Evolutionary conservation across 2,888 invertebrate species (phyloP).

Genomic region (Tortricodes alternella): DNA sequence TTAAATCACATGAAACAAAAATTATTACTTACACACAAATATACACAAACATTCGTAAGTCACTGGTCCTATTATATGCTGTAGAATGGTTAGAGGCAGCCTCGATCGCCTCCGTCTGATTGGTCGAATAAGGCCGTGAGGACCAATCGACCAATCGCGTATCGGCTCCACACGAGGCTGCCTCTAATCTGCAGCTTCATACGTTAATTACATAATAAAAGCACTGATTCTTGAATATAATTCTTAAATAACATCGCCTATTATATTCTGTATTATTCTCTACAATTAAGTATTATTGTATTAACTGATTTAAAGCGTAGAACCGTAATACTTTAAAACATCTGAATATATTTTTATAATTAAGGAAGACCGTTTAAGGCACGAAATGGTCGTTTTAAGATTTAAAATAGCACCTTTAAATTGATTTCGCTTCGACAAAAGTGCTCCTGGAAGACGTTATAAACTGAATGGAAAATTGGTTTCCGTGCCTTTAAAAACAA

Average conservation of each 20-base stretch:
- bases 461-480: not conserved
- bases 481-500: slow-evolving; percentile 18
- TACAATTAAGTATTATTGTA: slow-evolving; percentile 36
- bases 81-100: not conserved
- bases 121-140: not conserved
- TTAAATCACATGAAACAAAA: slow-evolving; percentile 28
- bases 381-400: slow-evolving; percentile 44
- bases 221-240: slow-evolving; percentile 45
- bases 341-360: slow-evolving; percentile 45
- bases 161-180: not conserved
- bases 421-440: slow-evolving; percentile 7
- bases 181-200: slow-evolving; percentile 16
- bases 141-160: not conserved
- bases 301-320: slow-evolving; percentile 73
- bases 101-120: not conserved
- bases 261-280: slow-evolving; percentile 28
- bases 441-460: slow-evolving; percentile 27
- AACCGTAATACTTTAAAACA: slow-evolving; percentile 75
- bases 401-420: slow-evolving; percentile 59
- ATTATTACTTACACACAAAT: slow-evolving; percentile 23
- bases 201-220: slow-evolving; percentile 53
- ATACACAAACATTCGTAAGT: slow-evolving; percentile 36
- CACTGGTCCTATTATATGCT: slow-evolving; percentile 43
- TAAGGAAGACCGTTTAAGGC: slow-evolving; percentile 72
- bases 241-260: slow-evolving; percentile 45